phyloP scores from a whole-genome alignment of 2,797 vertebrate genomes.

The Cichlasoma orientale region DNA sequence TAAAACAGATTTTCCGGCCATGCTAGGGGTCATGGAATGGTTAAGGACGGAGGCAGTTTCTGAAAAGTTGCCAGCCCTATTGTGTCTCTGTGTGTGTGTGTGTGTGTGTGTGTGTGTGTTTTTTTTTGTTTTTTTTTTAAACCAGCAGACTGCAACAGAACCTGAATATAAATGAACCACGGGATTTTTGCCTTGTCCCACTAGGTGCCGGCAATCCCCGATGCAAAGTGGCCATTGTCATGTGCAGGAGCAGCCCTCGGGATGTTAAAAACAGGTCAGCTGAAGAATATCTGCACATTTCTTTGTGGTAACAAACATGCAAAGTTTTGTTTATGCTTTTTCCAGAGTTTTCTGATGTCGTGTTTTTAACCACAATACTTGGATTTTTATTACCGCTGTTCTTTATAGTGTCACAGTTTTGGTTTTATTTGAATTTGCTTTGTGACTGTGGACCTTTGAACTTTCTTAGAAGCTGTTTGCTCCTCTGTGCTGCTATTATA shows the following conservation, averaged over 20 bases:
- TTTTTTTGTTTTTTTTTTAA: background rate
- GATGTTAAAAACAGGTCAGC: constrained; percentile 58
- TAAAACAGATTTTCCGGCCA: background rate
- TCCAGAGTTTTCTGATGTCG: background rate
- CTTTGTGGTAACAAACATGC: background rate
- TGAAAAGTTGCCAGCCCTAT: background rate
- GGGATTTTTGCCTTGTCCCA: constrained; percentile 12
- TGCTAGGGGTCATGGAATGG: background rate
- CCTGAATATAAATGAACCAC: background rate
- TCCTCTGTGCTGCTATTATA: background rate
- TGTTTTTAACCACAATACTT: background rate
- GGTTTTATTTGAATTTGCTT: background rate
- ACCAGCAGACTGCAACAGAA: background rate
- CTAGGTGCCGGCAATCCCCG: constrained; percentile 87
- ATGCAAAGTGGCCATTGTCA: constrained; percentile 84
- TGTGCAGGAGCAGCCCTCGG: constrained; percentile 84
- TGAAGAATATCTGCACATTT: background rate
- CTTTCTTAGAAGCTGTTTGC: background rate
- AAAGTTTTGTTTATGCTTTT: background rate
- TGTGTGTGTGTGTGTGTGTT: too few species aligned
- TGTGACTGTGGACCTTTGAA: background rate
- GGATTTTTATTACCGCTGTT: background rate
- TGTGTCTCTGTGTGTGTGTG: too few species aligned
- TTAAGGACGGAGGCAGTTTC: constrained; percentile 11
- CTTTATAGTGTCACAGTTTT: background rate